Conservation (phyloP, 2,113 vertebrate genomes). For the Pampusana beccarii region DNA sequence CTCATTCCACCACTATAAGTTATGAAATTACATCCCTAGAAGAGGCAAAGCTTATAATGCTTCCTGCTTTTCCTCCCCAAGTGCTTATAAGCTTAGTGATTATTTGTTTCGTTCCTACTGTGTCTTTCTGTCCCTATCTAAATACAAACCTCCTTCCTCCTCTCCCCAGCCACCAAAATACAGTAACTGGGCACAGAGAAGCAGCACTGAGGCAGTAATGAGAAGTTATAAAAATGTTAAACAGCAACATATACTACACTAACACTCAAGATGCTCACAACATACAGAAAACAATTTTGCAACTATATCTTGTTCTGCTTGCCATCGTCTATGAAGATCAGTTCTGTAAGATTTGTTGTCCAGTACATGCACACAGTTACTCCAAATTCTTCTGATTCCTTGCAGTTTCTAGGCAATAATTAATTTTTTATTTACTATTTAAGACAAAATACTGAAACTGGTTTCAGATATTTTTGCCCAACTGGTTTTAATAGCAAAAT, state of each 20-base stretch:
- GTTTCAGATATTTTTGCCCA: not conserved
- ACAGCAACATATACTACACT: constrained; percentile 10
- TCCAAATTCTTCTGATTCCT: not conserved
- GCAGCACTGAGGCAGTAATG: not conserved
- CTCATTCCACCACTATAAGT: not conserved
- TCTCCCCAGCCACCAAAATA: not conserved
- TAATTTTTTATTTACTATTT: not conserved
- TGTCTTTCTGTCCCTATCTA: not conserved
- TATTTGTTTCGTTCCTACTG: not conserved
- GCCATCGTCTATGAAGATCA: not conserved
- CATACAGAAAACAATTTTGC: not conserved
- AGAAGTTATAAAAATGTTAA: constrained; percentile 4
- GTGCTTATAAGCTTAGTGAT: not conserved
- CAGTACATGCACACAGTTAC: not conserved
- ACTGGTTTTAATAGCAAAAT: not conserved
- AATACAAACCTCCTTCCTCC: not conserved
- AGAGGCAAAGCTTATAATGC: not conserved
- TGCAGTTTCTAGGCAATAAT: not conserved
- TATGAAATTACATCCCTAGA: not conserved
- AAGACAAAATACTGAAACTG: constrained; percentile 15
- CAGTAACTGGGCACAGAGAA: not conserved
- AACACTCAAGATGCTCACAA: constrained; percentile 32
- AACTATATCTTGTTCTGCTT: not conserved
- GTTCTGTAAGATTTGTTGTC: not conserved
- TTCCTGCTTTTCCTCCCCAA: not conserved